Base-by-base conservation (phyloP, 1,140 invertebrate genomes). In the Listronotus oregonensis region DNA sequence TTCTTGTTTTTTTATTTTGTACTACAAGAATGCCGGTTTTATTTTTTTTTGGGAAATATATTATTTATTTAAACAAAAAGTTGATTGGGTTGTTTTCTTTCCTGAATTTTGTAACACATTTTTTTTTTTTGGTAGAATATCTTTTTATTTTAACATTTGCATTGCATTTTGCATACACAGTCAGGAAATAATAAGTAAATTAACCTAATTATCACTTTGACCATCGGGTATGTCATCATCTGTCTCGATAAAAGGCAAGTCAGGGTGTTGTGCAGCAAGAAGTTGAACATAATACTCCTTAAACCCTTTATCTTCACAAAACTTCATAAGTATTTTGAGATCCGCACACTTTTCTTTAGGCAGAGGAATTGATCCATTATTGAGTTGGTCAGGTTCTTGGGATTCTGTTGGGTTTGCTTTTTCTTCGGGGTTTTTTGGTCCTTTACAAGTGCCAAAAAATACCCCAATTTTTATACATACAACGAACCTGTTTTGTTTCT, bases 161-260 rank as follows among this genome's bases (percentile, higher is more conserved):
- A n/a, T n/a, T n/a, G n/a, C n/a, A n/a, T n/a, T n/a, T n/a, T n/a
- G n/a, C n/a, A n/a, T n/a, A n/a, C n/a, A n/a, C n/a, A n/a, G n/a
- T n/a, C n/a, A n/a, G n/a, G n/a, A n/a, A n/a, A n/a, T n/a, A n/a
- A n/a, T n/a, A n/a, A n/a, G n/a, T n/a, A n/a, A n/a, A n/a, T n/a
- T n/a, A n/a, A n/a, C n/a, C n/a, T n/a, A n/a, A n/a, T n/a, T n/a
- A 52, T 52, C 50, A 11, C 50, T 52, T 52, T 52, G 21, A 52
- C 14, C 27, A 32, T 52, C 50, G 50, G 50, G 50, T 9, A 52
- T n/a, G n/a, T n/a, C 50, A 52, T 52, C 50, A 31, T 52, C 50
- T 18, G 50, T 9, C 14, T 52, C 50, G 21, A n/a, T n/a, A n/a
- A n/a, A n/a, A n/a, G n/a, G 50, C 9, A 7, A 18, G 50, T 52